Conservation (phyloP, 1,140 invertebrate genomes). For the Harpegnathos saltator region DNA sequence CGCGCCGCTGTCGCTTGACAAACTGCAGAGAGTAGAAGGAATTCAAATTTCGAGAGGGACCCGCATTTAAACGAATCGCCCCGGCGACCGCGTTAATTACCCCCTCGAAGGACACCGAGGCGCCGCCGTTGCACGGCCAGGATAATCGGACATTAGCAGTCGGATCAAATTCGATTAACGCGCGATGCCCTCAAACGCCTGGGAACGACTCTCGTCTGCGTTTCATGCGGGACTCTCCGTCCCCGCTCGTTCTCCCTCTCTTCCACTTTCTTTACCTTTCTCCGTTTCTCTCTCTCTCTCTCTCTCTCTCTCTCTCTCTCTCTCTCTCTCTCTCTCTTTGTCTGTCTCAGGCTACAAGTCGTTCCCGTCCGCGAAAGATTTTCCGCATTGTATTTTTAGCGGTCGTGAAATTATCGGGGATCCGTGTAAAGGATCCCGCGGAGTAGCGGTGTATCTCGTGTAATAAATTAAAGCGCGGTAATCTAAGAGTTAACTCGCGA, state of each 20-base stretch:
- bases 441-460: slow-evolving; percentile 24
- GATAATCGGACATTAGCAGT: slow-evolving; percentile 64
- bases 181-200: background rate
- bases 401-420: slow-evolving; percentile 26
- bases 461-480: slow-evolving; percentile 57
- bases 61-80: slow-evolving; percentile 67
- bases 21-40: slow-evolving; percentile 31
- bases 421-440: slow-evolving; percentile 8
- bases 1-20: slow-evolving; percentile 4
- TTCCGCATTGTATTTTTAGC: slow-evolving; percentile 2
- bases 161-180: slow-evolving; percentile 26
- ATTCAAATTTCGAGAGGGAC: slow-evolving; percentile 49
- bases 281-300: background rate
- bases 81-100: slow-evolving; percentile 56
- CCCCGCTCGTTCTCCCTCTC: too few relatives aligned
- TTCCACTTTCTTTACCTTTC: too few relatives aligned
- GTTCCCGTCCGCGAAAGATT: background rate
- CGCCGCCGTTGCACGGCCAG: slow-evolving; percentile 30
- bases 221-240: too few relatives aligned
- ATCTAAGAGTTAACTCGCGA: slow-evolving; percentile 51
- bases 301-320: too few relatives aligned
- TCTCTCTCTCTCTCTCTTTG: background rate
- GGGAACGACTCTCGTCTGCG: background rate
- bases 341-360: background rate
- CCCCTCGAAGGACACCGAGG: slow-evolving; percentile 26